phyloP scores from a whole-genome alignment of 2,888 invertebrate genomes.

The Tanytarsus gracilentus region DNA sequence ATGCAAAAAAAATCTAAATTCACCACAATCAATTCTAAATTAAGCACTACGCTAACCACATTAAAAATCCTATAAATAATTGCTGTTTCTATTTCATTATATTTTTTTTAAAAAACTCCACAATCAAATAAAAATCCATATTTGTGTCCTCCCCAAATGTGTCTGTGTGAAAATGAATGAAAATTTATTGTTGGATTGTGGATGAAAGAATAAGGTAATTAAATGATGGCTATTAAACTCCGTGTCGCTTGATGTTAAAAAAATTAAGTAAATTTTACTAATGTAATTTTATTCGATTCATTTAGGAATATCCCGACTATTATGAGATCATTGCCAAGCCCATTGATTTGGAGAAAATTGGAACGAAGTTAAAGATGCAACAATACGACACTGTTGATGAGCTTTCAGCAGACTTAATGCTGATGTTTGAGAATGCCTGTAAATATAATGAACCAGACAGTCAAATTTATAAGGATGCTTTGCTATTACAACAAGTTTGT shows the following conservation, averaged over 20 bases:
- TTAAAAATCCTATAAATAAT: background rate
- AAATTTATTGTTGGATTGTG: constrained; percentile 19
- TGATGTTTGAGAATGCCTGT: constrained; percentile 95
- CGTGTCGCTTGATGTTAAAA: too few species aligned
- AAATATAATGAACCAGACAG: constrained; percentile 97
- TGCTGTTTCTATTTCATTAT: background rate
- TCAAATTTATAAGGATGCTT: constrained; percentile 92
- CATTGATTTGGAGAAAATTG: constrained; percentile 91
- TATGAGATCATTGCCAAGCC: constrained; percentile 95
- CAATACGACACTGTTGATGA: constrained; percentile 77
- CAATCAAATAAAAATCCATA: too few species aligned
- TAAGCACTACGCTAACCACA: constrained; percentile 14
- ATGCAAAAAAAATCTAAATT: background rate
- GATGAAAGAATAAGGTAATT: constrained; percentile 24
- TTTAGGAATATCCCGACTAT: constrained; percentile 87
- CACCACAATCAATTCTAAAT: background rate
- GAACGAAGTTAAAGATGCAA: constrained; percentile 69
- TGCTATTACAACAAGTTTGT: constrained; percentile 83
- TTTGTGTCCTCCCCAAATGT: background rate
- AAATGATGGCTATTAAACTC: background rate
- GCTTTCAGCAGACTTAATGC: constrained; percentile 74
- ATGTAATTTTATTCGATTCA: constrained; percentile 28
- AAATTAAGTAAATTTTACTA: too few species aligned
- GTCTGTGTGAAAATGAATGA: background rate
- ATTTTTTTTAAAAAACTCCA: too few species aligned